Evolutionary conservation across 2,797 vertebrate species (phyloP).

Genomic region (Sphenodon punctatus): DNA sequence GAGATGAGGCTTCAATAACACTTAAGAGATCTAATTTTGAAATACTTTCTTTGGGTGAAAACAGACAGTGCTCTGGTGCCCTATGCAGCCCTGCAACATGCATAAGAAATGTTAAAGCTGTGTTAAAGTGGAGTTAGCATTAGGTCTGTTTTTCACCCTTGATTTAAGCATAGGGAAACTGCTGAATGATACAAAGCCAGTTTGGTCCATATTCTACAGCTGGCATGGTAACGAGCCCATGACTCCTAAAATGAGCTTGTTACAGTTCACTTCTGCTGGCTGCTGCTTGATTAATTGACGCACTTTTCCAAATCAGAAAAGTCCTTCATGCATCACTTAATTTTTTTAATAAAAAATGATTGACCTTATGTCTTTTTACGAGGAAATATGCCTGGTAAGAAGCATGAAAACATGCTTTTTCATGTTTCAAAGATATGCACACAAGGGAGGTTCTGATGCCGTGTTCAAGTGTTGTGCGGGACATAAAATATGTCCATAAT

Average conservation of each 20-base stretch:
- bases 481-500: too few relatives aligned
- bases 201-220: neutral
- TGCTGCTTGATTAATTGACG: neutral
- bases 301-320: neutral
- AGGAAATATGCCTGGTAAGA: neutral
- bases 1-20: neutral
- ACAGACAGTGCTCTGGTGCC: too few relatives aligned
- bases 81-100: too few relatives aligned
- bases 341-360: neutral
- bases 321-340: neutral
- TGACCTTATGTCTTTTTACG: neutral
- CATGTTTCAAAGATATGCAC: too few relatives aligned
- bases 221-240: neutral
- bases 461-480: too few relatives aligned
- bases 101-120: too few relatives aligned
- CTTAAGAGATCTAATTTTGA: conserved; percentile 8
- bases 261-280: neutral
- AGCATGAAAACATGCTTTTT: too few relatives aligned
- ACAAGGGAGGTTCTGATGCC: too few relatives aligned
- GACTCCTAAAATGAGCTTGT: neutral
- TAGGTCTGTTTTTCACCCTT: too few relatives aligned
- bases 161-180: neutral
- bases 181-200: neutral
- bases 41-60: too few relatives aligned
- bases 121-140: too few relatives aligned